Conservation (phyloP, 2,888 invertebrate genomes). For the Trissoscelio sp. region DNA sequence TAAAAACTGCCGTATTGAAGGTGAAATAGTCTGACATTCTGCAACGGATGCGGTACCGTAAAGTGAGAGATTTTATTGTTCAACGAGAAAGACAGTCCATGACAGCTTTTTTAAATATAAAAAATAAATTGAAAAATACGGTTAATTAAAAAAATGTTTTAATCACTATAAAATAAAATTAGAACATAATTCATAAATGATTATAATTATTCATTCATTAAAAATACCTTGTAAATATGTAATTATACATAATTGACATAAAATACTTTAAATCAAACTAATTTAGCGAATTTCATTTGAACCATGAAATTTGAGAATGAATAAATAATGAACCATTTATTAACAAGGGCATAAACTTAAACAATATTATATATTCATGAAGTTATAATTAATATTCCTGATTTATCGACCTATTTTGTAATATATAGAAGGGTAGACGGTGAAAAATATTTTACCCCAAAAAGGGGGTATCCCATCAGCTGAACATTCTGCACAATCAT, state of each 20-base stretch:
- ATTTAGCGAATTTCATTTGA: background rate
- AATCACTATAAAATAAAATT: background rate
- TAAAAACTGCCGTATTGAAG: background rate
- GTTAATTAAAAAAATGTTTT: background rate
- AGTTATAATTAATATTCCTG: slow-evolving; percentile 1
- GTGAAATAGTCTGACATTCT: background rate
- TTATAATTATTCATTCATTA: too few species aligned
- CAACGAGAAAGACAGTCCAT: background rate
- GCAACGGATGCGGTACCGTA: background rate
- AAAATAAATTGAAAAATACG: background rate
- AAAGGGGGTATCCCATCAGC: background rate
- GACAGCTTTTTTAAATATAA: background rate
- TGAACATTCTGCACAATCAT: background rate
- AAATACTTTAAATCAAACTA: too few species aligned
- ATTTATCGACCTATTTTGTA: slow-evolving; percentile 1
- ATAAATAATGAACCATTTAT: slow-evolving; percentile 4
- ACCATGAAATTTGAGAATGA: background rate
- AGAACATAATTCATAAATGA: too few species aligned
- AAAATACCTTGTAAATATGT: too few species aligned
- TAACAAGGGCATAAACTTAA: too few species aligned
- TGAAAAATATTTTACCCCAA: background rate
- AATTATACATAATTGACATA: too few species aligned
- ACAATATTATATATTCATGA: background rate
- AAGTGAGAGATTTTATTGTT: background rate
- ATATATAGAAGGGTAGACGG: background rate